A percentile compares a stretch with the other conserved stretches of the same genome.
Conservation (phyloP, 2,113 vertebrate species). For the Rhagologus leucostigma region DNA sequence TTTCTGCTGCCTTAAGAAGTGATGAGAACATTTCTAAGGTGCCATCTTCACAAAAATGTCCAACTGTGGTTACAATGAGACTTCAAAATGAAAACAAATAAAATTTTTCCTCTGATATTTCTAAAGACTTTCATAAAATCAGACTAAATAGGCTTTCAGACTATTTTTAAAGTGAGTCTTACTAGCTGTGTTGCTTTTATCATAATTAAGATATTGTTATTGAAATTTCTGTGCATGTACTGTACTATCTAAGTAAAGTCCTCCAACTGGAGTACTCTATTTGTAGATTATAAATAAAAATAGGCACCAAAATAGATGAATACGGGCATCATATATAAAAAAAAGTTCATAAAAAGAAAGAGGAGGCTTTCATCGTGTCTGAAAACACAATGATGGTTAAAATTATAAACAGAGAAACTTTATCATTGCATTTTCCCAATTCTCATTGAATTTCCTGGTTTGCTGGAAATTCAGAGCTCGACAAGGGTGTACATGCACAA, state of each 20-base stretch:
- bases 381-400: background rate
- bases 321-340: background rate
- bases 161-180: background rate
- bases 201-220: background rate
- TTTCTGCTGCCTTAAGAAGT: background rate
- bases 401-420: background rate
- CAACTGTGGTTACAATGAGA: background rate
- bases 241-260: background rate
- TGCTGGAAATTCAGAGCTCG: background rate
- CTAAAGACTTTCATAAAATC: background rate
- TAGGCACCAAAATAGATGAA: background rate
- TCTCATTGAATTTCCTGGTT: background rate
- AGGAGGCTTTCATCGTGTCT: background rate
- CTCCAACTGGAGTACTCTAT: background rate
- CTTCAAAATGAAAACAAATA: background rate
- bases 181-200: background rate
- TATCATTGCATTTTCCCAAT: background rate
- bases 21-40: background rate
- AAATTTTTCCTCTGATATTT: background rate
- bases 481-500: background rate
- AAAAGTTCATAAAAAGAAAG: background rate
- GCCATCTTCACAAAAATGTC: background rate
- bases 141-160: background rate
- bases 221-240: background rate
- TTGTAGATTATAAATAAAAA: background rate